Percentiles rank a stretch among this genome's conserved stretches.
phyloP scores from a whole-genome alignment of 2,113 vertebrate species.

The Hylia prasina region DNA sequence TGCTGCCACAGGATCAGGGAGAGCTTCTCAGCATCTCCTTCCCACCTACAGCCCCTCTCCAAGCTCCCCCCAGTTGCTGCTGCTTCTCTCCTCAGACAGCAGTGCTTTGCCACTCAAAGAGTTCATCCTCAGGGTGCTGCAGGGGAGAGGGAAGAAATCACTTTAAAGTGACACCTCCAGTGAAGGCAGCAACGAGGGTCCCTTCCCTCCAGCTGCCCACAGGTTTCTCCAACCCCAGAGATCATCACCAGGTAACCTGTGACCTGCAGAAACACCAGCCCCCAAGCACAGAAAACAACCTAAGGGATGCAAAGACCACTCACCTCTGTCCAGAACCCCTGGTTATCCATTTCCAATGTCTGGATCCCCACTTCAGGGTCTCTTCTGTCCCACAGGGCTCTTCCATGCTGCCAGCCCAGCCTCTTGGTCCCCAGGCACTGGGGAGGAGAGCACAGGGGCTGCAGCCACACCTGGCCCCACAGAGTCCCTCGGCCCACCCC shows the following conservation, averaged over 20 bases:
- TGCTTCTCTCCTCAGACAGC: neutral
- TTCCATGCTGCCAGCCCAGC: neutral
- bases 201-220: no score
- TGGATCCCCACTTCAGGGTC: neutral
- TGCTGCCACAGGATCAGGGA: fast-evolving
- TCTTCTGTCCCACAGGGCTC: neutral
- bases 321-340: neutral
- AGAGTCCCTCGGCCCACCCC: neutral
- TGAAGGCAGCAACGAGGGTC: fast-evolving
- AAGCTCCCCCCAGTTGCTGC: neutral
- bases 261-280: neutral
- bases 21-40: neutral
- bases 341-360: conserved; percentile 40
- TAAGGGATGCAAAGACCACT: neutral
- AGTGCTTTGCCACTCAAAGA: fast-evolving
- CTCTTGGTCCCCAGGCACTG: conserved; percentile 5
- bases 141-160: neutral
- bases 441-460: neutral
- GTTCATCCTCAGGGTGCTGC: neutral
- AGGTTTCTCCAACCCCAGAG: neutral
- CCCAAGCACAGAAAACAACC: neutral
- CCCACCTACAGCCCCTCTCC: neutral
- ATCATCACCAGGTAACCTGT: neutral
- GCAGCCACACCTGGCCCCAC: neutral
- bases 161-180: no score